Base-by-base conservation (phyloP, 92 coral and sea anemone genomes). In the Metridium senile region DNA sequence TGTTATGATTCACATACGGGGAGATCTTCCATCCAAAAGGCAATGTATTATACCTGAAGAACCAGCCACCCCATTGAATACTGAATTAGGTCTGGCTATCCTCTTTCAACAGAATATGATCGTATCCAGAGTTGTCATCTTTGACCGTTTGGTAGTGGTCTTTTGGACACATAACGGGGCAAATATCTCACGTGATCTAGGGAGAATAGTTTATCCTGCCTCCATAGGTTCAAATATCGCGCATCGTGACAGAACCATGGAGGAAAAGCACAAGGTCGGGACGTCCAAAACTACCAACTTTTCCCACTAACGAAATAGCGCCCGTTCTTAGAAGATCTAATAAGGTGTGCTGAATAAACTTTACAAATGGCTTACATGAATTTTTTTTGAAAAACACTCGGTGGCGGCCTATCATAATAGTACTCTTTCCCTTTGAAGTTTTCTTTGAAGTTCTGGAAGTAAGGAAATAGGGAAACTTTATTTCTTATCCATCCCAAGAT, bases 61-160 rank as follows among this genome's bases (percentile, higher is more conserved):
- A 84, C 89, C 85, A 79, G 21, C 77, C 85, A 1, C 89, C 89
- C 89, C 81, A 85, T 47, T 85, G 67, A 28, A 85, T 72, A 0
- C 81, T 77, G 57, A 85, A 72, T 59, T 51, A 79, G 16, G 72
- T 79, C 58, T 67, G 61, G 61, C 85, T 79, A 1, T 76, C 90
- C 11, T 68, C 74, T 22, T 57, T 58, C 33, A 82, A 61, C 54
- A 74, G 75, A 58, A n/a, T n/a, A 58, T 70, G 88, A 74, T 77
- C 75, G 70, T 84, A 84, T 19, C 88, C 83, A n/a, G 88, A 84
- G 51, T 84, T 77, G 70, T 84, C 83, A 33, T 84, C 79, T 49
- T 68, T 52, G 23, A 76, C 75, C 64, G 88, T 62, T 56, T 76
- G 88, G 59, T 68, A 84, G 26, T 34, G 33, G 45, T 51, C 54